Evolutionary conservation across 1,140 invertebrate genomes (phyloP).

Genomic region (Aphis gossypii): DNA sequence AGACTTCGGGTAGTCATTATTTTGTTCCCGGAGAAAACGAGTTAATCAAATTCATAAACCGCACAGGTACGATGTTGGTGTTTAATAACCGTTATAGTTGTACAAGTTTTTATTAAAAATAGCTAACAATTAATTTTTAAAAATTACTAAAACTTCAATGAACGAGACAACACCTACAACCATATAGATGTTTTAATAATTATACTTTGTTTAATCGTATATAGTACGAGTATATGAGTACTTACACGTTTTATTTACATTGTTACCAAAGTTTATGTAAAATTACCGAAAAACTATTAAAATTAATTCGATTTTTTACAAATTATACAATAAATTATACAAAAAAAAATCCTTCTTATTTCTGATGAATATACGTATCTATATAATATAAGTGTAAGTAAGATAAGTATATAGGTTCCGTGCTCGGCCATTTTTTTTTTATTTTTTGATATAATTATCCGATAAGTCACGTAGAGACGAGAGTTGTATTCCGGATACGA

Average conservation of each 20-base stretch:
- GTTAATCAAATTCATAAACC: not conserved
- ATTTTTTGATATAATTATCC: conserved; percentile 9
- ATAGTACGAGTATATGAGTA: not conserved
- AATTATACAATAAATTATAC: not conserved
- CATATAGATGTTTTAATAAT: not conserved
- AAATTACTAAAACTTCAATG: not conserved
- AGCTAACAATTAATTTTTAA: not conserved
- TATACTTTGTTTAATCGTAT: not conserved
- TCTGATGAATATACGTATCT: not conserved
- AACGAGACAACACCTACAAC: not conserved
- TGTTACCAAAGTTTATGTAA: not conserved
- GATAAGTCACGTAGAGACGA: conserved; percentile 35
- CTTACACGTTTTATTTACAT: not conserved
- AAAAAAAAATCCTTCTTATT: not conserved
- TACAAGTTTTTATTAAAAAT: not conserved
- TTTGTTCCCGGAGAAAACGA: not conserved
- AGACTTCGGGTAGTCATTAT: not conserved
- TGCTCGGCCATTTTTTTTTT: not conserved
- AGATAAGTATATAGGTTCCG: not conserved
- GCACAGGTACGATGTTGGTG: too few species aligned
- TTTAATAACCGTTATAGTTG: not conserved
- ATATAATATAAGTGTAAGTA: not conserved
- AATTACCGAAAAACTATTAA: not conserved
- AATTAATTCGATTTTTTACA: not conserved
- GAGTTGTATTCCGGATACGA: conserved; percentile 17